Conservation (phyloP, 2,888 invertebrate genomes). For the Mimas tiliae region DNA sequence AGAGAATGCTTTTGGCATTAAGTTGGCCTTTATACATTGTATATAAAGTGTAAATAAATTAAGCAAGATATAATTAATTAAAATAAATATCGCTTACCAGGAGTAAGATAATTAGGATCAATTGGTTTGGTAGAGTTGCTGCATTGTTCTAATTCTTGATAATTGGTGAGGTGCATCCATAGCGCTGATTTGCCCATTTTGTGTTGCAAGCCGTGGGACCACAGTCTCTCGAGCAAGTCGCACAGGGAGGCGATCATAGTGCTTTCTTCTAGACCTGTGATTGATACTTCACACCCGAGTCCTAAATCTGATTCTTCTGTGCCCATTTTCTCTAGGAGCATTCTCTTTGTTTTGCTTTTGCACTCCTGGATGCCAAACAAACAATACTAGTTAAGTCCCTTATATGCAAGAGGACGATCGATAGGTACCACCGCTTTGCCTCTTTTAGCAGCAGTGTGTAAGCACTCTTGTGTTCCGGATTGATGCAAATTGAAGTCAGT, state of each 20-base stretch:
- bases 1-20: no score
- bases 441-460: no score
- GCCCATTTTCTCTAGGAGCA: slow-evolving; percentile 99
- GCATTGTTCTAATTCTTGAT: slow-evolving; percentile 92
- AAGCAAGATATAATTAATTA: no score
- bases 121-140: slow-evolving; percentile 81
- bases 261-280: slow-evolving; percentile 95
- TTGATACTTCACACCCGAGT: slow-evolving; percentile 90
- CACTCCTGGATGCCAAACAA: slow-evolving; percentile 87
- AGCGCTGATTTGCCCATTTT: slow-evolving; percentile 99
- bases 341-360: slow-evolving; percentile 97
- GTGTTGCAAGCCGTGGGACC: slow-evolving; percentile 98
- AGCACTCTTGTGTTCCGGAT: no score
- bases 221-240: slow-evolving; percentile 97
- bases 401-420: no score
- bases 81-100: slow-evolving; percentile 80
- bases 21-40: no score
- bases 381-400: not conserved
- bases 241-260: slow-evolving; percentile 99
- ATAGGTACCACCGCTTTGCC: no score
- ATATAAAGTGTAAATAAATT: no score
- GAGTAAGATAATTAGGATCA: slow-evolving; percentile 82
- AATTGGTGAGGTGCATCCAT: slow-evolving; percentile 97
- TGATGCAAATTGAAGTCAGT: no score
- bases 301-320: slow-evolving; percentile 98